Evolutionary conservation across 2,888 invertebrate species (phyloP), one percentile per base, ranked within the genome.

Genomic region (Philereme transversata): DNA sequence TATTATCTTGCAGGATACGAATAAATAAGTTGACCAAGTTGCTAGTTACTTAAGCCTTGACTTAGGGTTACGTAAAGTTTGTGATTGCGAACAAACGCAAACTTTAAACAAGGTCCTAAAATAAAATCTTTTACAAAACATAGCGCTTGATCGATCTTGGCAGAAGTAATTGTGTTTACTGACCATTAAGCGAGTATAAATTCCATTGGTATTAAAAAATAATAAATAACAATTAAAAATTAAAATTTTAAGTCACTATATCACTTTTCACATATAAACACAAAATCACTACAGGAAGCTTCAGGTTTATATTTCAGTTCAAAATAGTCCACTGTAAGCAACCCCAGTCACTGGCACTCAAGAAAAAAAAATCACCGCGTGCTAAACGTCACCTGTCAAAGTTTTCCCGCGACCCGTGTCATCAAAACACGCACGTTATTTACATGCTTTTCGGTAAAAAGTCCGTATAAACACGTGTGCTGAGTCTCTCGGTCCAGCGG

Each of bases 401-500:
- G 22, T 45, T 5, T 49, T 51, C 33, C 46, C 61, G 60, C 64
- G 51, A 44, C 79, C 75, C 77, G 76, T 75, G 78, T 82, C 77
- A 81, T 6, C 8, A 6, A 10, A 7, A 34, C 22, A 51, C 57
- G 52, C 55, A 52, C 67, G 74, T 75, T 86, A 85, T 88, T 86
- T 84, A 85, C 86, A 88, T 88, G 87, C 87, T 84, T 88, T 87
- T 85, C 78, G 82, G 82, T 75, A 73, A 75, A 75, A 71, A 73
- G 51, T 54, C 74, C 75, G 78, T 78, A 75, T 73, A 77, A 78
- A 89, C 93, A 93, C 94, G 94, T 94, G 94, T 93, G 93, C 84
- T 90, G 88, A 81, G 90, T 85, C 89, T 87, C 90, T 92, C 93
- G 93, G 93, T 93, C 94, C 93, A 93, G 93, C 93, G 94, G 94